Evolutionary conservation across 1,140 invertebrate genomes (phyloP).

Genomic region (Apis florea): DNA sequence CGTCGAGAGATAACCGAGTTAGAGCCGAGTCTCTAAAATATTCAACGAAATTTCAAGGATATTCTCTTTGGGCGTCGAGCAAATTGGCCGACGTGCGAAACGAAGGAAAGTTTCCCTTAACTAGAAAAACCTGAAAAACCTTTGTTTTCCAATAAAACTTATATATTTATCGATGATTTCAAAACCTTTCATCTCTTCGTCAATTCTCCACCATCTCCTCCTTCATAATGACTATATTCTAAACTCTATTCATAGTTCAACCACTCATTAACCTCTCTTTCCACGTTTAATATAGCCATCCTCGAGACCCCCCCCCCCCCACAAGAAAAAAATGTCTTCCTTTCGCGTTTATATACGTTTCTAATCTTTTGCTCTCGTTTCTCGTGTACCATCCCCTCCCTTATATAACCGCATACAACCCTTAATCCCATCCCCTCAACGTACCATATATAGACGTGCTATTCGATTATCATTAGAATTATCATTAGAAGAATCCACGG

Average conservation of each 20-base stretch:
- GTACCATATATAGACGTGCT: constrained; percentile 54
- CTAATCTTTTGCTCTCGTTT: not conserved
- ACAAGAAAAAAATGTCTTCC: not conserved
- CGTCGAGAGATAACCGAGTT: constrained; percentile 38
- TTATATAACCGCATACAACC: constrained; percentile 7
- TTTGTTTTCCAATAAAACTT: constrained; percentile 56
- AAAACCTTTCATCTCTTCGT: constrained; percentile 49
- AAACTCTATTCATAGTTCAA: constrained; percentile 80
- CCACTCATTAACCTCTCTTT: constrained; percentile 75
- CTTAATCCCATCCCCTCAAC: constrained; percentile 38
- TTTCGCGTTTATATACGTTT: not conserved
- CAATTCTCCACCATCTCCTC: not conserved
- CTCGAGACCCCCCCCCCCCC: constrained; percentile 13
- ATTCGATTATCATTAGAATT: constrained; percentile 51
- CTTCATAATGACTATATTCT: constrained; percentile 73
- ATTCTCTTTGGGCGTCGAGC: constrained; percentile 57
- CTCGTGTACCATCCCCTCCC: not conserved
- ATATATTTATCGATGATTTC: constrained; percentile 63
- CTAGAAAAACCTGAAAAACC: constrained; percentile 55
- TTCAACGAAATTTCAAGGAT: constrained; percentile 56
- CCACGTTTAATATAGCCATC: constrained; percentile 32
- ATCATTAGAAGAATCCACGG: constrained; percentile 60
- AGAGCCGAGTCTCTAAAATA: constrained; percentile 47
- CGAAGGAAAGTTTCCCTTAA: constrained; percentile 56
- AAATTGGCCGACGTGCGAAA: constrained; percentile 46